Evolutionary conservation across 2,888 invertebrate species (phyloP), one percentile per base, ranked within the genome.

Genomic region (Ernsta delagoae): DNA sequence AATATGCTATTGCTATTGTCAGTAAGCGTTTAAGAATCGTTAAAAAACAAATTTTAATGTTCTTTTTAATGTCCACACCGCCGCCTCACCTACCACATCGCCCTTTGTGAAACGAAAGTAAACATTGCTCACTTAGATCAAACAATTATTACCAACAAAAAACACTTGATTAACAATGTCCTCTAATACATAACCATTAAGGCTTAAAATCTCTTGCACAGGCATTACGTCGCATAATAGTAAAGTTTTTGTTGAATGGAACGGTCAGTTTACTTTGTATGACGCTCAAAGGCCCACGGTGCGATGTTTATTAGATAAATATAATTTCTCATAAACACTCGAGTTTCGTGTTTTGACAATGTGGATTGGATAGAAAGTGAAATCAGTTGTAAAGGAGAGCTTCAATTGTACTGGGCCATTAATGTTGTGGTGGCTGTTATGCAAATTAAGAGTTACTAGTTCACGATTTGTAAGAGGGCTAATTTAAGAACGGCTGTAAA

Each of bases 281-380:
- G 69, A 70, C 71, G 70, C 34, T 16, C 34, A n/a, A 56, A 61
- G 56, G 45, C 45, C 24, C 39, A 67, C 43, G 54, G 31, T 54
- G n/a, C 57, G 61, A 62, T 67, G 61, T 67, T 67, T 72, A 75
- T 70, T 73, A 74, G 75, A 76, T 73, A 76, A 76, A 77, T 75
- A 75, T 77, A 77, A 73, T 74, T 73, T 62, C 67, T 65, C 39
- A 65, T 71, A 73, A 72, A 77, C 80, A 79, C 77, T 79, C 76
- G 73, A 70, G 78, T 77, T 78, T 75, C 59, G 63, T 68, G 75
- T 75, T 73, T 72, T 74, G 75, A 76, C 75, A 75, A 67, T 75
- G 73, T 75, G 59, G 68, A 70, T 39, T 39, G 5, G 6, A 41
- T 75, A 73, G 70, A 75, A 79, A 78, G 77, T 78, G 75, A 77